These are phyloP conservation scores for Hoplostethus mediterraneus DNA, from an alignment of 2,797 vertebrate species.

Conservation along the genomic window DNA sequence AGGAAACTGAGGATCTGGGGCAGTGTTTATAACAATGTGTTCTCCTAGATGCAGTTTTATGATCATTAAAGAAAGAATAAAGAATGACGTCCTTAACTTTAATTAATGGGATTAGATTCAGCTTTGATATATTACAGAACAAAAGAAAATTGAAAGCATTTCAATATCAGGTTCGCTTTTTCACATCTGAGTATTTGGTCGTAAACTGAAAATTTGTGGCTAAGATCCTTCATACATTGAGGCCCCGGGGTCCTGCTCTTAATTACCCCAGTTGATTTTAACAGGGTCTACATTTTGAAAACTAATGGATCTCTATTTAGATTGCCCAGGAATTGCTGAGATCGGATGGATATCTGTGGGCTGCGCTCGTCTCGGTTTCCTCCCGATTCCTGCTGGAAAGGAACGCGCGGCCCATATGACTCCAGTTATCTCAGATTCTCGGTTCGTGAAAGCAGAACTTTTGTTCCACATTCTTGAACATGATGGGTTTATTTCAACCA, in stretches of 20 bases:
- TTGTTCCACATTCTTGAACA: conserved; percentile 78
- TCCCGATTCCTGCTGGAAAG: conserved; percentile 34
- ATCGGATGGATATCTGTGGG: conserved; percentile 60
- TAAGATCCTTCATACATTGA: conserved; percentile 18
- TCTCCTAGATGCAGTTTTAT: too few relatives aligned
- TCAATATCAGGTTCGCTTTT: too few relatives aligned
- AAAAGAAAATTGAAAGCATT: too few relatives aligned
- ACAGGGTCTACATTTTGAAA: conserved; percentile 59
- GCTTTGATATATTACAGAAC: too few relatives aligned
- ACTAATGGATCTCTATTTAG: conserved; percentile 58
- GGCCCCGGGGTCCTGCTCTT: conserved; percentile 44
- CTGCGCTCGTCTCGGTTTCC: conserved; percentile 35
- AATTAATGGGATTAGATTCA: too few relatives aligned
- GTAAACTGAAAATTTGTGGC: background rate
- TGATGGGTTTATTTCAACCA: conserved; percentile 74
- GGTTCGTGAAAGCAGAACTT: conserved; percentile 74
- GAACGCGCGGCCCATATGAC: conserved; percentile 70
- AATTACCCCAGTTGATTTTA: conserved; percentile 59
- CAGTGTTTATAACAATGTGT: too few relatives aligned
- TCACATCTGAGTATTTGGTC: background rate
- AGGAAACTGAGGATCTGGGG: too few relatives aligned
- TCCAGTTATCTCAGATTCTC: conserved; percentile 76
- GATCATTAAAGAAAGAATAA: too few relatives aligned
- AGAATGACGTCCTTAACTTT: too few relatives aligned
- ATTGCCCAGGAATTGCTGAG: conserved; percentile 45